Conservation (phyloP, 1,140 invertebrate genomes). For the Heliothis virescens region DNA sequence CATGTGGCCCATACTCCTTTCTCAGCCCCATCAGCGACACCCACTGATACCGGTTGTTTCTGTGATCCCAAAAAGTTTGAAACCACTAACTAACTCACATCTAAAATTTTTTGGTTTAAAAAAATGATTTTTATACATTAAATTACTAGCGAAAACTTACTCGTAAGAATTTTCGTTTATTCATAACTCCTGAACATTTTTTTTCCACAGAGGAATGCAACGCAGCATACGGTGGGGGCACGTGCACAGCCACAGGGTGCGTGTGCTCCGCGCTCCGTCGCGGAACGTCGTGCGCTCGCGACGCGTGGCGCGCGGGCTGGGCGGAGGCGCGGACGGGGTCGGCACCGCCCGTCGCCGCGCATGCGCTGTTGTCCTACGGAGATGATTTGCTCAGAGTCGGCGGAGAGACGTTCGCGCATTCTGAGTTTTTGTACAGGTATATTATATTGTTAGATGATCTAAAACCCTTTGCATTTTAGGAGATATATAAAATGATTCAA, state of each 20-base stretch:
- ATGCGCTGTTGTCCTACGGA: constrained; percentile 62
- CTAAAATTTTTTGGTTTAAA: too few species aligned
- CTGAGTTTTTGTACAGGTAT: constrained; percentile 73
- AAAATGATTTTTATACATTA: too few species aligned
- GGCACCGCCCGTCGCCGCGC: constrained; percentile 69
- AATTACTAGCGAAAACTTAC: too few species aligned
- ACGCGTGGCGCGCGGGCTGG: constrained; percentile 62
- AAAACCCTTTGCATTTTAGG: too few species aligned
- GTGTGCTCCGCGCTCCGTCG: constrained; percentile 60
- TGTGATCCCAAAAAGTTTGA: too few species aligned
- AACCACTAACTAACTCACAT: too few species aligned
- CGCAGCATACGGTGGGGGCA: constrained; percentile 66
- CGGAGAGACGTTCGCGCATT: constrained; percentile 70
- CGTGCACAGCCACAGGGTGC: constrained; percentile 69
- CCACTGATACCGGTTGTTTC: too few species aligned
- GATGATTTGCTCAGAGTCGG: constrained; percentile 70
- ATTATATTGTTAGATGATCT: background rate
- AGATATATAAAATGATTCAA: too few species aligned
- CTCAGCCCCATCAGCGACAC: too few species aligned
- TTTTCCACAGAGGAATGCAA: constrained; percentile 73
- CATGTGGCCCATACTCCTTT: too few species aligned
- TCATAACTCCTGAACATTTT: too few species aligned
- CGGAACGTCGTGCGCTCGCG: constrained; percentile 63
- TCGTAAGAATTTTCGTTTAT: too few species aligned
- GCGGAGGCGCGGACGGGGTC: constrained; percentile 13